Evolutionary conservation across 2,888 invertebrate genomes (phyloP).

Genomic region (Trachelus troglodyta): DNA sequence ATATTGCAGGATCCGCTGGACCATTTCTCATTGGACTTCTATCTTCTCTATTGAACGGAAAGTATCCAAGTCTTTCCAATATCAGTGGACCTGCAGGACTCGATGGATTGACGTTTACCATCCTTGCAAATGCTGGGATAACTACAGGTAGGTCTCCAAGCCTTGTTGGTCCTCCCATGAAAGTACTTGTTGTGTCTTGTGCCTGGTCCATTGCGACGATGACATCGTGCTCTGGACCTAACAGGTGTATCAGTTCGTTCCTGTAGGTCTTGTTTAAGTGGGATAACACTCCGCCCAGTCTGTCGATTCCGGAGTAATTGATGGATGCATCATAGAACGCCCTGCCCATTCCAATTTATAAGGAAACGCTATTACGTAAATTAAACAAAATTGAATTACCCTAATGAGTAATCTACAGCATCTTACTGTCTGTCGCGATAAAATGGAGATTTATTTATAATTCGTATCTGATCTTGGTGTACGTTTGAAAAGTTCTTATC

Average conservation of each 20-base stretch:
- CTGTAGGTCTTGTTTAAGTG: constrained; percentile 74
- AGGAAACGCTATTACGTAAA: constrained; percentile 44
- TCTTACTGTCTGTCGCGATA: background rate
- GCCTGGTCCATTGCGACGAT: constrained; percentile 69
- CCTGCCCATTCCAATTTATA: constrained; percentile 57
- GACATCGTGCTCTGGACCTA: constrained; percentile 71
- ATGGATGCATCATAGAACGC: constrained; percentile 76
- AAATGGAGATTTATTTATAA: background rate
- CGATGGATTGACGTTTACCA: constrained; percentile 58
- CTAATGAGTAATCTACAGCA: background rate
- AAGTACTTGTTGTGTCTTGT: constrained; percentile 67
- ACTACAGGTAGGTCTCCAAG: constrained; percentile 69
- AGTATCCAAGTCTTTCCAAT: constrained; percentile 50
- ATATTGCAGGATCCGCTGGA: constrained; percentile 65
- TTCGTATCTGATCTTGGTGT: background rate
- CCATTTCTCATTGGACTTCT: constrained; percentile 64
- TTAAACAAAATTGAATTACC: constrained; percentile 11
- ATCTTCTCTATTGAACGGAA: constrained; percentile 46
- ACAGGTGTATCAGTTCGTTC: constrained; percentile 68
- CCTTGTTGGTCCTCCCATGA: constrained; percentile 66
- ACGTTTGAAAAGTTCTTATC: background rate
- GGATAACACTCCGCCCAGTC: constrained; percentile 77
- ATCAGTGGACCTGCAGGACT: constrained; percentile 37
- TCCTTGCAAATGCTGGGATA: constrained; percentile 70
- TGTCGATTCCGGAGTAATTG: constrained; percentile 76